Base-by-base conservation (phyloP, 2,797 vertebrate genomes). In the Dendrocincla fuliginosa region DNA sequence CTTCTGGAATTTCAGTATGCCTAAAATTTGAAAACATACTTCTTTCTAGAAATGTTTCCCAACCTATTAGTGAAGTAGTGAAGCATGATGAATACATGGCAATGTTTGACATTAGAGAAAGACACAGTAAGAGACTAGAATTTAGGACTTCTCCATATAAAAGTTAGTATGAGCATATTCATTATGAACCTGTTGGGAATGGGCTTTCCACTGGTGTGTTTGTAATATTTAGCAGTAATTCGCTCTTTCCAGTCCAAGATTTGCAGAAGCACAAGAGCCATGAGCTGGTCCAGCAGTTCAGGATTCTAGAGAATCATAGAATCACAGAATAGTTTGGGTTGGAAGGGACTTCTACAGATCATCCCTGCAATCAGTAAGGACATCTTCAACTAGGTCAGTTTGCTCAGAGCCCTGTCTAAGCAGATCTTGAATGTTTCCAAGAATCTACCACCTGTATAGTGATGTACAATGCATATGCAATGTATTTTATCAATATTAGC, bases 371-470 rank as follows among this genome's bases (percentile, higher is more conserved):
- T 44, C 1, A 83, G 28, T 14, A 13, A 61, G 11, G 24, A 9
- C 18, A 33, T 80, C 24, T 35, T 71, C 35, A 23, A 7, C 10
- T 32, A 16, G 4, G 18, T n/a, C 12, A 59, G 25, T 17, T 46
- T 87, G 46, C 10, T 39, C 49, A 30, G 69, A 84, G 52, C n/a
- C 22, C 27, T 6, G 2, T 37, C 27, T 46, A 42, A 23, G 24
- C 22, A 84, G 23, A 55, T 42, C 15, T 30, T 28, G 30, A 44
- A 10, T 55, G 9, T 60, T 82, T 74, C 16, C 10, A 17, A 52
- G 32, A 8, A 7, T 49, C 28, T 61, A 2, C 37, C 42, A 20
- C 24, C 15, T 56, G 6, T 39, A 35, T 24, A 0, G 0, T 57
- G 19, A 59, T 32, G 41, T 70, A 17, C 28, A 24, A 5, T 71